Evolutionary conservation across 1,140 invertebrate species (phyloP), one percentile per base, ranked within the genome.

Genomic region (Goniozus legneri): DNA sequence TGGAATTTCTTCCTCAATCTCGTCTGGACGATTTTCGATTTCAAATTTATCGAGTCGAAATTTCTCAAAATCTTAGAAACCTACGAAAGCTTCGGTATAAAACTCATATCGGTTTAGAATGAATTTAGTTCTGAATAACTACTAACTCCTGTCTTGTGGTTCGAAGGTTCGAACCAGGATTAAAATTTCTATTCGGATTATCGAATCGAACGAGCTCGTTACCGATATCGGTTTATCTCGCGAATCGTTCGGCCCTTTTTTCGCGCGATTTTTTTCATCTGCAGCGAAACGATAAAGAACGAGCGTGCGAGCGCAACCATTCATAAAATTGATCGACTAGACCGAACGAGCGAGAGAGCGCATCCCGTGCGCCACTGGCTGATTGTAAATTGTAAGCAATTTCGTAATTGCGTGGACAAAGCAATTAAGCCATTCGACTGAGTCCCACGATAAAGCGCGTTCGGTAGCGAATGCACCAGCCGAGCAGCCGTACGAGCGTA

Each of bases 341-440:
- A 31, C 49, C n/a, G 54, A 37, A 47, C 6, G 32, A 38, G 35
- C 8, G 36, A 20, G 36, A 38, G 10, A n/a, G n/a, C 24, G 4
- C 24, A 6, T 27, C 10, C 24, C 10, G 4, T 27, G 24, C 4
- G 24, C 24, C 20, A 49, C 31, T 22, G 54, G 40, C 48, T 65
- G 60, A 67, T 68, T 67, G 66, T 65, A 60, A 67, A 67, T 68
- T 65, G 64, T 67, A 65, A 67, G 64, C 64, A 67, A 68, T 68
- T 68, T 65, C 60, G 64, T 68, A 67, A 68, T 68, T 68, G 62
- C 61, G 54, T 65, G 59, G 61, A 65, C 63, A 54, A 58, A 67
- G 63, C 62, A 68, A 67, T 68, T 68, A 67, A 63, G 59, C 56
- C 64, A 64, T 65, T 68, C 59, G 61, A 68, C 64, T 54, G 56